Evolutionary conservation across 2,888 invertebrate species (phyloP), one percentile per base, ranked within the genome.

Genomic region (Apodemia mormo): DNA sequence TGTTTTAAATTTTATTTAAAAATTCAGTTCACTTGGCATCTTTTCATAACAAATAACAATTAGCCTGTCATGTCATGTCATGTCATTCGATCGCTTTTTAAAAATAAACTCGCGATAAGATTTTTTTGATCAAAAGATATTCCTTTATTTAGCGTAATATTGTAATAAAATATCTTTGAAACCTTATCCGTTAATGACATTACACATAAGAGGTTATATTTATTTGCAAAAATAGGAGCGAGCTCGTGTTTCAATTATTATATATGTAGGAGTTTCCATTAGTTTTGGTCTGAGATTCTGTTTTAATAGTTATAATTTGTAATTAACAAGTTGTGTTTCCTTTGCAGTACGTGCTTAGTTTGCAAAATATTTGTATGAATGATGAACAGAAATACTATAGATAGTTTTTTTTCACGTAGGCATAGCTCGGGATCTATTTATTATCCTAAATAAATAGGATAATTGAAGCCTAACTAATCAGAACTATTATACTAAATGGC

Each of bases 31-130:
- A 14, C 30, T 14, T 61, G 61, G 61, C 33, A 37, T 33, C 61
- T 61, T 61, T 61, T 61, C 61, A 61, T 61, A 61, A 61, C 61
- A 61, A 61, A 37, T 37, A 33, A 61, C 33, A 61, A 61, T 61
- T 33, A 61, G 30, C 33, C 12, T 52, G 52, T 52, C 52, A 7
- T 61, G 33, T 33, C 30, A 14, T 22, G 22, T 22, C 22, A 22
- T 22, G 0, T 14, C 33, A 61, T 33, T 30, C 14, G 33, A 61
- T 61, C 58, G 58, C 56, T 56, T 33, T 3, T 61, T 14, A 33
- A 61, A 61, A 37, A 9, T 33, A 2, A 33, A 61, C 33, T 33
- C 4, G 37, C 33, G 33, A 14, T 33, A 33, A 61, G 37, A 37
- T 4, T 37, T 12, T 61, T 33, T 37, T 33, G 61, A 61, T 61